Conservation (phyloP, 2,797 vertebrate genomes). For the Thunnus albacares region DNA sequence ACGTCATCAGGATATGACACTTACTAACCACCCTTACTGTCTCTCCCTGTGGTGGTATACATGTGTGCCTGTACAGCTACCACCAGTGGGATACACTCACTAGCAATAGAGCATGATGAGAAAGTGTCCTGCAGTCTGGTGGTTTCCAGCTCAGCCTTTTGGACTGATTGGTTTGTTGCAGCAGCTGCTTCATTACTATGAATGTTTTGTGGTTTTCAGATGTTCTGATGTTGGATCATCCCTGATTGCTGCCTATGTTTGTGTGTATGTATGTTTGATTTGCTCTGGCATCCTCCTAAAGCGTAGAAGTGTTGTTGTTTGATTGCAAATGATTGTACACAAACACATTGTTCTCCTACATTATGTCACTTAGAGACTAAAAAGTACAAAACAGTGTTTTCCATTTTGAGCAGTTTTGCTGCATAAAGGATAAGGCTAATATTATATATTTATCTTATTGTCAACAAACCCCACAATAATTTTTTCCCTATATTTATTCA, state of each 20-base stretch:
- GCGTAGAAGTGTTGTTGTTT: constrained; percentile 24
- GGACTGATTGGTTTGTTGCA: constrained; percentile 61
- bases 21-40: not conserved
- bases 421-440: too few relatives aligned
- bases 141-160: constrained; percentile 52
- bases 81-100: constrained; percentile 32
- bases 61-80: constrained; percentile 30
- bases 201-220: constrained; percentile 19
- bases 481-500: too few relatives aligned
- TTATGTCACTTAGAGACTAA: not conserved
- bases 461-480: too few relatives aligned
- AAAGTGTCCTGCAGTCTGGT: constrained; percentile 53
- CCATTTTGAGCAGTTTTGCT: too few relatives aligned
- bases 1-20: not conserved
- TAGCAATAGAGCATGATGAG: constrained; percentile 45
- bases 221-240: constrained; percentile 14
- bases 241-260: constrained; percentile 51
- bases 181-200: constrained; percentile 55
- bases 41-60: constrained; percentile 31
- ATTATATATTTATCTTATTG: too few relatives aligned
- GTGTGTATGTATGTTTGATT: constrained; percentile 44
- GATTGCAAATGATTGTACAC: constrained; percentile 48
- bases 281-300: constrained; percentile 17
- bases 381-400: constrained; percentile 2
- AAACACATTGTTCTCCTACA: not conserved